Percentiles rank a stretch among this genome's conserved stretches.
Conservation (phyloP, 2,888 invertebrate genomes). For the Polietes domitor region DNA sequence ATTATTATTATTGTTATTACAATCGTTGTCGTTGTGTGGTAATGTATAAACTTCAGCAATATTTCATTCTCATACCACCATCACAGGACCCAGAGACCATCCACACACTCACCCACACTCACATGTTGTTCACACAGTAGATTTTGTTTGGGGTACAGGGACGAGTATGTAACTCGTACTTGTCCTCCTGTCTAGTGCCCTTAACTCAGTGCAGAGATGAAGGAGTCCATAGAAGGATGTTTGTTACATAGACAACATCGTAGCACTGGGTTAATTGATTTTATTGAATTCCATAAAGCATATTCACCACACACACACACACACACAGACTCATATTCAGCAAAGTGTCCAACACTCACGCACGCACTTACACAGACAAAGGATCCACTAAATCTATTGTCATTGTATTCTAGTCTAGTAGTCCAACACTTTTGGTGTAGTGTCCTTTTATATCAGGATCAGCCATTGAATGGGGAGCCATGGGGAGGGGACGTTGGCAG, state of each 20-base stretch:
- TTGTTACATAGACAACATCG: slow-evolving; percentile 19
- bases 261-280: slow-evolving; percentile 52
- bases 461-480: background rate
- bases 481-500: too few relatives aligned
- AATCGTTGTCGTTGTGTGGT: slow-evolving; percentile 14
- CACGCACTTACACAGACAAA: background rate
- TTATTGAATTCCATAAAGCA: slow-evolving; percentile 50
- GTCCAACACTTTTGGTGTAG: slow-evolving; percentile 30
- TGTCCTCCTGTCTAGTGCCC: background rate
- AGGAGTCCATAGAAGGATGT: background rate
- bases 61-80: slow-evolving; percentile 31
- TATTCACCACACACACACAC: background rate
- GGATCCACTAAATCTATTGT: slow-evolving; percentile 10
- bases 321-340: background rate
- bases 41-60: slow-evolving; percentile 37
- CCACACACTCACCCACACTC: slow-evolving; percentile 1
- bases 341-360: background rate
- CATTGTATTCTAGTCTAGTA: background rate
- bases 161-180: background rate
- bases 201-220: background rate
- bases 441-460: slow-evolving; percentile 2
- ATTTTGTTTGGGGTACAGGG: background rate
- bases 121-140: background rate
- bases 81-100: background rate
- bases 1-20: slow-evolving; percentile 47